Evolutionary conservation across 2,113 vertebrate genomes (phyloP).

Genomic region (Triplophysa tibetana): DNA sequence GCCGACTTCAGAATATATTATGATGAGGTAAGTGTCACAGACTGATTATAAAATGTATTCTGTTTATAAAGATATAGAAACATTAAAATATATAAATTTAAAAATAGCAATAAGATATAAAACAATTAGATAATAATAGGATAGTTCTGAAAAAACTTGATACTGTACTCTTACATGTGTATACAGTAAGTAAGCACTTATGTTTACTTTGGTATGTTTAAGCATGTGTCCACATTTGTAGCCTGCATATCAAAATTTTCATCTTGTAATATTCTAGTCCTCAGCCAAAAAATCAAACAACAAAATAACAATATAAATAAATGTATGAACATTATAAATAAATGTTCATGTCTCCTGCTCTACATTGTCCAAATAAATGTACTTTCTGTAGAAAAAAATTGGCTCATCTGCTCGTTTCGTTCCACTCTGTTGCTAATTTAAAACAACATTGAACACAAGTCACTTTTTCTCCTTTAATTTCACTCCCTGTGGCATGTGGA

Average conservation of each 20-base stretch:
- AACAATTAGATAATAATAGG: too few relatives aligned
- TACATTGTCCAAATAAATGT: constrained; percentile 15
- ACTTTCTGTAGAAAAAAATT: neutral
- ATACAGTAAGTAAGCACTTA: too few relatives aligned
- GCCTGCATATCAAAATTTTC: neutral
- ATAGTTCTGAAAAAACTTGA: too few relatives aligned
- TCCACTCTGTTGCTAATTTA: constrained; percentile 4
- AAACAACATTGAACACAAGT: constrained; percentile 30
- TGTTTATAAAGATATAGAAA: too few relatives aligned
- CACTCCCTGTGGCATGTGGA: constrained; percentile 7
- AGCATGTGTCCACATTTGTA: neutral
- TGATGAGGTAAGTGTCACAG: constrained; percentile 85
- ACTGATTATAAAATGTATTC: too few relatives aligned
- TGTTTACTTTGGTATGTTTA: neutral
- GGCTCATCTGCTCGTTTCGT: neutral
- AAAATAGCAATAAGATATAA: too few relatives aligned
- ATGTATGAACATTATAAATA: too few relatives aligned
- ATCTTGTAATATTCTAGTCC: constrained; percentile 13
- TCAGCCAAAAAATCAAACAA: constrained; percentile 20
- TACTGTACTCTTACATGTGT: too few relatives aligned
- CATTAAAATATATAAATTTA: too few relatives aligned
- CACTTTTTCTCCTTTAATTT: constrained; percentile 25
- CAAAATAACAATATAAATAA: constrained; percentile 16
- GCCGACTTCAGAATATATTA: constrained; percentile 95
- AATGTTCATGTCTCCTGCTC: neutral